Base-by-base conservation (phyloP, 1,140 invertebrate genomes). In the Aphis gossypii region DNA sequence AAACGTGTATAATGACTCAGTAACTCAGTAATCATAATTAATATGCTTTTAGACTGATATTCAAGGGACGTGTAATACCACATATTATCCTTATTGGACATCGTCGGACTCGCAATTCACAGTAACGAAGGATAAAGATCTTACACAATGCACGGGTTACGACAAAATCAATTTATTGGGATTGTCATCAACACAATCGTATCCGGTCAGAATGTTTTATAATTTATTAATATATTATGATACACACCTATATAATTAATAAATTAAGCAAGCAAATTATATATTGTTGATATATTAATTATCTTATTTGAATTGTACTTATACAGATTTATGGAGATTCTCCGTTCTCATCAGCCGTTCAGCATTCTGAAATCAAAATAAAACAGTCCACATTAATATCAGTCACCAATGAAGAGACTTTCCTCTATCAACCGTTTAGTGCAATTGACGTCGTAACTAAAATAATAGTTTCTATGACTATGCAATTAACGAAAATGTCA, bases 41-140 rank as follows among this genome's bases (percentile, higher is more conserved):
- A 88, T 54, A 21, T 46, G 30, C 2, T 60, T 35, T 76, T 92
- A 89, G 93, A 93, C 90, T 5, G 91, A 94, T 48, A 94, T 94
- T n/a, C 93, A 94, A 83, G 92, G 92, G 9, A 86, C 82, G 6
- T 93, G 92, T 11, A 54, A 20, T 41, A 93, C 92, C 44, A 44
- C 14, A 30, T 93, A 93, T 30, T 86, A 93, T 41, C 21, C 48
- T 4, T 41, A 41, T 41, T 5, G 4, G n/a, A 51, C 18, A 54
- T 54, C 14, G 25, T 76, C 25, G 7, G 5, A 48, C 35, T 7
- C n/a, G 35, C 6, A 9, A n/a, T 2, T 38, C 3, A n/a, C 11
- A 21, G 35, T 93, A 35, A 30, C 4, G 8, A 93, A 93, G 9
- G 9, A 86, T 0, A 93, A 86, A 83, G 51, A 93, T 86, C 82